Percentiles rank a stretch among this genome's conserved stretches.
phyloP scores from a whole-genome alignment of 2,113 vertebrate species.

The Megatriorchis doriae region DNA sequence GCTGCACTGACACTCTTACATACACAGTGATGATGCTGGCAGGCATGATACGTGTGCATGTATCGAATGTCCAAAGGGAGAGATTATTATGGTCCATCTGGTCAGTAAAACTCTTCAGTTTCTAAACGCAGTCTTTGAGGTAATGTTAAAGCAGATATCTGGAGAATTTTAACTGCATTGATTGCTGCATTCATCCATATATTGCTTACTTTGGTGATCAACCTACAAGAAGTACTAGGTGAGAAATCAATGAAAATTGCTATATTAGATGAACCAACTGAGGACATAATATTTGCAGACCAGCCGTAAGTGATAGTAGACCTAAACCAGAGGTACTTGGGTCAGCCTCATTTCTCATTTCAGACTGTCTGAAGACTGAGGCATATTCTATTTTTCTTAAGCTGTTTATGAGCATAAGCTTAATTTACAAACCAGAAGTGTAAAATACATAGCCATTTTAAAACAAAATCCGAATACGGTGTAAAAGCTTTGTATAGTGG shows the following conservation, averaged over 20 bases:
- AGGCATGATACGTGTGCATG: background rate
- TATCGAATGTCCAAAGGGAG: background rate
- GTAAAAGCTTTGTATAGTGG: background rate
- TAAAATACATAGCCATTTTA: background rate
- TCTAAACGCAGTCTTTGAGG: background rate
- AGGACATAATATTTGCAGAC: background rate
- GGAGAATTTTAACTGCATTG: background rate
- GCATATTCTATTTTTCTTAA: background rate
- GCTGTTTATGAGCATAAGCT: background rate
- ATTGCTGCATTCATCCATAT: background rate
- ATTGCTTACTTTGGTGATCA: background rate
- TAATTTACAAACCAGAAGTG: background rate
- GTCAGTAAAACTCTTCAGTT: background rate
- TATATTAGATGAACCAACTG: background rate
- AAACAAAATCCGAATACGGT: background rate
- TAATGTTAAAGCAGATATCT: background rate
- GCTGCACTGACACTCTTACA: background rate
- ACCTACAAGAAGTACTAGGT: background rate
- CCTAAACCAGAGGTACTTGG: background rate
- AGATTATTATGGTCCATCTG: background rate
- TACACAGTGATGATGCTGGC: background rate
- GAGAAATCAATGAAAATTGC: background rate
- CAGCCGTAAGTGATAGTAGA: background rate
- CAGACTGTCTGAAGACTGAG: background rate
- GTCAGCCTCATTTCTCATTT: background rate